Base-by-base conservation (phyloP, 2,888 invertebrate genomes). In the Phyllotreta cruciferae region DNA sequence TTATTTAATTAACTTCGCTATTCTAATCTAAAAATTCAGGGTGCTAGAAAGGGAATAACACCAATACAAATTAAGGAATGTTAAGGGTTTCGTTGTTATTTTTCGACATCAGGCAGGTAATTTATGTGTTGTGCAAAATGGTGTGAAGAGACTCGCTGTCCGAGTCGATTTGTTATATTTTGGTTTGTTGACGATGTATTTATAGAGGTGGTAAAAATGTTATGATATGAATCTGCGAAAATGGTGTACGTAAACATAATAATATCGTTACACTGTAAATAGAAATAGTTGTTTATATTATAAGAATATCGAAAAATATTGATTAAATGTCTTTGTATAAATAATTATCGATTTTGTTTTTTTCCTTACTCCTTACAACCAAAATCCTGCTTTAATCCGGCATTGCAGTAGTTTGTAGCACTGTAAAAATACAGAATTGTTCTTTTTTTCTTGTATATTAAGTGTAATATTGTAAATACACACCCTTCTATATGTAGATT, bases 241-340 rank as follows among this genome's bases (percentile, higher is more conserved):
- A 74, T 75, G 75, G 75, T 76, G 77, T 77, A 77, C 75, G 76
- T 76, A 78, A 79, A 77, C 76, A 77, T 75, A 79, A 77, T 75
- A 79, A 78, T 79, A 79, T 79, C 79, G 79, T 79, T 80, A 77
- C 79, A 79, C 80, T 81, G 81, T 81, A 81, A 71, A 81, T 81
- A 80, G 79, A 76, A 75, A 81, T 81, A 81, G 80, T 81, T 81
- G 81, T 81, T 81, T 81, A 81, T 79, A 79, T 80, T 78, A 80
- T 81, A 80, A 78, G 77, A 78, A 77, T 80, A 80, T 79, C 79
- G 79, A 80, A 79, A 41, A 81, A 77, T 76, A 80, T 79, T 78
- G 79, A 76, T n/a, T 79, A 80, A 82, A 82, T 81, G 81, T 82
- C 80, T 82, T 82, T 82, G 80, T 81, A 81, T 80, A 79, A 73